Evolutionary conservation across 2,113 vertebrate genomes (phyloP).

Genomic region (Pachyramphus minor): DNA sequence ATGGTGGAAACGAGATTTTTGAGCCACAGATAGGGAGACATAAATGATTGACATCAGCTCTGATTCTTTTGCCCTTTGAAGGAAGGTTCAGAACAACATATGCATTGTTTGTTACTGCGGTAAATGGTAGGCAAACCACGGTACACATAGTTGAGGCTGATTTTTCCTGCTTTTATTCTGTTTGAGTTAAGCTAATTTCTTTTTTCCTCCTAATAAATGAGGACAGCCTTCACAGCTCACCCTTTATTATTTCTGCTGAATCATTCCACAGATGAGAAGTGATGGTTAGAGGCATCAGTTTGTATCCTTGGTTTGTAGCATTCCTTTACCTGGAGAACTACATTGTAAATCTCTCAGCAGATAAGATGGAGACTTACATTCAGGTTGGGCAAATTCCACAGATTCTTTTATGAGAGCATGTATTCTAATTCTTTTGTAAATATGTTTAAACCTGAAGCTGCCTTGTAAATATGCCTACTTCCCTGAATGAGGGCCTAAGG

Average conservation of each 20-base stretch:
- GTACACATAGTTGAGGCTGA: neutral
- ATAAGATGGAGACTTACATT: neutral
- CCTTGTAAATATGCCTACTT: neutral
- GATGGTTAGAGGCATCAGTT: neutral
- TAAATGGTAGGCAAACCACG: neutral
- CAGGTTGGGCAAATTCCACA: neutral
- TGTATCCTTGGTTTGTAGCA: neutral
- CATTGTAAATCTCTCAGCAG: neutral
- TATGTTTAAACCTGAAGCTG: neutral
- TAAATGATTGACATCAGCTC: neutral
- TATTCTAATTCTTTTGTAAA: neutral
- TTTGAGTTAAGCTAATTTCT: neutral
- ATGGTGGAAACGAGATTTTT: neutral
- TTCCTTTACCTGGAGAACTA: neutral
- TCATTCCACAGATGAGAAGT: conserved; percentile 1
- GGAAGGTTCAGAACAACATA: neutral
- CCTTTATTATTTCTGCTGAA: conserved; percentile 14
- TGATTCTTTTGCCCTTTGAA: neutral
- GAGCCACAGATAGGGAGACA: neutral
- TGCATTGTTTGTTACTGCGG: neutral
- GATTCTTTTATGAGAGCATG: neutral
- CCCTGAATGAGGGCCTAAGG: neutral
- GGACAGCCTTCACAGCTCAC: neutral
- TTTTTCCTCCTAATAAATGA: neutral
- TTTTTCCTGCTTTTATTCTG: neutral